Base-by-base conservation (phyloP, 2,888 invertebrate species). In the Pachydiplax longipennis region DNA sequence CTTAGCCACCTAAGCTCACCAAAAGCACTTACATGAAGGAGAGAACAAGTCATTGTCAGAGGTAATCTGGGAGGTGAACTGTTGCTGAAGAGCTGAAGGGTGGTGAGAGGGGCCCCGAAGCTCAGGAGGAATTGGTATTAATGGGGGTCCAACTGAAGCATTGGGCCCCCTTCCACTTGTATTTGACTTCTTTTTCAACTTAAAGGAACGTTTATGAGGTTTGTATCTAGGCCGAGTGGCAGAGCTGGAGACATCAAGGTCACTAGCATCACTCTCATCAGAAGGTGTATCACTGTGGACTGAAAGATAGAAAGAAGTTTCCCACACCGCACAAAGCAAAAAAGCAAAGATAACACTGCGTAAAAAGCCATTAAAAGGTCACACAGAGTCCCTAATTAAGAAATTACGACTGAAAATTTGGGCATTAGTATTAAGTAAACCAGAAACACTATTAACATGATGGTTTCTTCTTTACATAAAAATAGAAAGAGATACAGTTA, bases 141-240 rank as follows among this genome's bases (percentile, higher is more conserved):
- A 61, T 61, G 87, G 87, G 31, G 91, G 91, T 48, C 90, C 91
- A 44, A 90, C 90, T 12, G 91, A 90, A 65, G 87, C 53, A 13
- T 82, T 83, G 15, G 91, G 91, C 22, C 90, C 91, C 35, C 91
- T 65, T 22, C 91, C 91, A 82, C 82, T 48, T 53, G 58, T 53
- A 31, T 61, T 91, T 25, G 92, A 91, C 91, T 92, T 92, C 92
- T 94, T 94, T 92, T 94, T 94, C 91, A 94, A 92, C 92, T 94
- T 94, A 91, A 94, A 93, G 40, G 94, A 94, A 81, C 94, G 94
- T 92, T 94, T 95, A 92, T 94, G 94, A 92, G 94, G 94, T 91
- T 93, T 93, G 91, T 92, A 92, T 92, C 93, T 92, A 91, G 92
- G 92, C 91, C 92, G 92, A 90, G 92, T 92, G 90, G 93, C 92